phyloP scores from a whole-genome alignment of 2,888 invertebrate genomes.

The Gymnocheta viridis region DNA sequence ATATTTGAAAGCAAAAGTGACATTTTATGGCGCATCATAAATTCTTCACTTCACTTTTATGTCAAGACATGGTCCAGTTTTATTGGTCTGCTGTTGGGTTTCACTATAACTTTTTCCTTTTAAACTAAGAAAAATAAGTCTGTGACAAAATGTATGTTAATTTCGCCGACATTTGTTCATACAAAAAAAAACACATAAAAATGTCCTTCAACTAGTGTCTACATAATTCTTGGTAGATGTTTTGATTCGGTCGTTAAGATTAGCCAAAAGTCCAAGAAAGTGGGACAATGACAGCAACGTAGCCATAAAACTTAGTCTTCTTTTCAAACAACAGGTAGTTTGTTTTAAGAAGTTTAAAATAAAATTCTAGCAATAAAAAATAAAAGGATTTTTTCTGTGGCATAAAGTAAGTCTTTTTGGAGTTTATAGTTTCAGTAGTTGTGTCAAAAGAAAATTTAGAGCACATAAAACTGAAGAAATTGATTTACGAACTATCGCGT shows the following conservation, averaged over 20 bases:
- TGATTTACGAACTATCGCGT: neutral
- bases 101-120: neutral
- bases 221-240: constrained; percentile 63
- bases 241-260: constrained; percentile 61
- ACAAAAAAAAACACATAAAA: constrained; percentile 17
- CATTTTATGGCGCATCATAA: constrained; percentile 79
- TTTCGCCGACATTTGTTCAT: constrained; percentile 16
- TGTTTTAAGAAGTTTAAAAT: neutral
- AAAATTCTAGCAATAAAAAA: neutral
- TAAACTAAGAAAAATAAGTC: neutral
- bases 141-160: constrained; percentile 60
- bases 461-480: neutral
- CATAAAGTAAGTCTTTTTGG: constrained; percentile 1
- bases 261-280: constrained; percentile 29
- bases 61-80: constrained; percentile 61
- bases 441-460: constrained; percentile 16
- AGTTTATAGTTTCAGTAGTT: constrained; percentile 32
- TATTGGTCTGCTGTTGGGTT: constrained; percentile 10
- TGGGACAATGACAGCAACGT: neutral
- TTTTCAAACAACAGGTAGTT: constrained; percentile 48
- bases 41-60: constrained; percentile 66
- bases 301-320: constrained; percentile 30
- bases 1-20: constrained; percentile 74
- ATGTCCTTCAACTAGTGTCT: constrained; percentile 57
- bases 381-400: neutral